These are phyloP conservation scores for Pomacea canaliculata DNA, from an alignment of 2,888 invertebrate species.

Conservation along the genomic window DNA sequence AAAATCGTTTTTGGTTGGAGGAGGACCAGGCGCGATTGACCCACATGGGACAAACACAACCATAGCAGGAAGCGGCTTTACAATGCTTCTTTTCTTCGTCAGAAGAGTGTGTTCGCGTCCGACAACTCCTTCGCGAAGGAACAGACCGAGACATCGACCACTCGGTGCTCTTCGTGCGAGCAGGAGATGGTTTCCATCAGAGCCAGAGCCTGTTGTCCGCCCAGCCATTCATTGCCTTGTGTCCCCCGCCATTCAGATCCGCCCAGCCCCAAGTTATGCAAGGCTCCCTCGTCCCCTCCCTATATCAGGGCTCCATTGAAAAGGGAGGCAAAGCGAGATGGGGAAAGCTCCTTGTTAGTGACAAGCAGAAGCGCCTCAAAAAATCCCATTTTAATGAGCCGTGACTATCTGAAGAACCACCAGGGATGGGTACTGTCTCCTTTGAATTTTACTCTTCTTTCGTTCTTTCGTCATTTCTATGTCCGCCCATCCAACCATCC, in stretches of 20 bases:
- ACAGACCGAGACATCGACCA: slow-evolving; percentile 1
- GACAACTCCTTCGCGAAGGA: not conserved
- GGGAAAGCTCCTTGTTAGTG: slow-evolving; percentile 15
- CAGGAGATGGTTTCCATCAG: no score
- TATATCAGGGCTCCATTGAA: slow-evolving; percentile 2
- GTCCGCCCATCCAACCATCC: no score
- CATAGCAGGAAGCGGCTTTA: not conserved
- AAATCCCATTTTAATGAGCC: slow-evolving; percentile 7
- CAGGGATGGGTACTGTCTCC: not conserved
- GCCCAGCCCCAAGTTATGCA: not conserved
- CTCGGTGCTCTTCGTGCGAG: no score
- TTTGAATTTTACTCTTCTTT: not conserved
- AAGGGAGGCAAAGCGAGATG: slow-evolving; percentile 7
- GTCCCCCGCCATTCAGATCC: no score
- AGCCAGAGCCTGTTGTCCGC: no score
- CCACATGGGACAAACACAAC: no score
- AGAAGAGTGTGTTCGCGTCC: not conserved
- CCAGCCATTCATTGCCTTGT: no score
- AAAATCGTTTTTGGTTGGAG: no score
- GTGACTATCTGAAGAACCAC: not conserved
- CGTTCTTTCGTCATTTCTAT: not conserved
- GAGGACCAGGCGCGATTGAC: no score
- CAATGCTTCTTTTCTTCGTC: slow-evolving; percentile 3
- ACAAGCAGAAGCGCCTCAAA: not conserved
- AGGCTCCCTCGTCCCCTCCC: not conserved